Evolutionary conservation across 2,797 vertebrate genomes (phyloP).

Genomic region (Intellagama lesueurii): DNA sequence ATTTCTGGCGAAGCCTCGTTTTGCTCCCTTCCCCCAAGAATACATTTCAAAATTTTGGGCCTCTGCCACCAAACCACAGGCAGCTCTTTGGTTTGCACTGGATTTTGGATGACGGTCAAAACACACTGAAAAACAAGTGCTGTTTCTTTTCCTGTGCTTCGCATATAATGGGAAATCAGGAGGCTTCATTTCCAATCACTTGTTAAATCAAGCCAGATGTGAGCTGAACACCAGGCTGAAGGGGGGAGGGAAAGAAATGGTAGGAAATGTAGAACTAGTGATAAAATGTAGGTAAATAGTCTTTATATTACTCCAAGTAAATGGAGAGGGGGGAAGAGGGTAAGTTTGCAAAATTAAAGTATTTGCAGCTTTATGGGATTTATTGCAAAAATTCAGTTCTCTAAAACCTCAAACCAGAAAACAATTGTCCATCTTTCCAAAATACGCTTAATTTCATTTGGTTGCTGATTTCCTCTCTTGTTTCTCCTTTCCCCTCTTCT

Average conservation of each 20-base stretch:
- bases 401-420: slow-evolving; percentile 54
- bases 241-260: slow-evolving; percentile 51
- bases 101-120: slow-evolving; percentile 83
- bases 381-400: not conserved
- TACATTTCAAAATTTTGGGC: slow-evolving; percentile 75
- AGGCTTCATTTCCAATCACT: slow-evolving; percentile 83
- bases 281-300: slow-evolving; percentile 62
- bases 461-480: slow-evolving; percentile 30
- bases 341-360: slow-evolving; percentile 63
- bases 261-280: slow-evolving; percentile 70
- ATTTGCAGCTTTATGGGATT: slow-evolving; percentile 20
- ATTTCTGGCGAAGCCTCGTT: slow-evolving; percentile 64
- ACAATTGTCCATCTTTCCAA: slow-evolving; percentile 39
- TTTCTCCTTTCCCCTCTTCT: slow-evolving; percentile 12
- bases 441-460: slow-evolving; percentile 54
- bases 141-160: slow-evolving; percentile 85
- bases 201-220: slow-evolving; percentile 85
- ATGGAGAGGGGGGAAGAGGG: slow-evolving; percentile 41
- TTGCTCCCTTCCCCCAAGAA: slow-evolving; percentile 71
- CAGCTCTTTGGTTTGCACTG: slow-evolving; percentile 75
- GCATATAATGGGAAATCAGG: slow-evolving; percentile 86
- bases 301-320: slow-evolving; percentile 59
- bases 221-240: slow-evolving; percentile 50
- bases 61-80: slow-evolving; percentile 78
- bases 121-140: slow-evolving; percentile 84